A percentile compares a stretch with the other conserved stretches of the same genome.
These are phyloP conservation scores for Carabus problematicus DNA, from an alignment of 2,888 invertebrate species.

Conservation along the genomic window DNA sequence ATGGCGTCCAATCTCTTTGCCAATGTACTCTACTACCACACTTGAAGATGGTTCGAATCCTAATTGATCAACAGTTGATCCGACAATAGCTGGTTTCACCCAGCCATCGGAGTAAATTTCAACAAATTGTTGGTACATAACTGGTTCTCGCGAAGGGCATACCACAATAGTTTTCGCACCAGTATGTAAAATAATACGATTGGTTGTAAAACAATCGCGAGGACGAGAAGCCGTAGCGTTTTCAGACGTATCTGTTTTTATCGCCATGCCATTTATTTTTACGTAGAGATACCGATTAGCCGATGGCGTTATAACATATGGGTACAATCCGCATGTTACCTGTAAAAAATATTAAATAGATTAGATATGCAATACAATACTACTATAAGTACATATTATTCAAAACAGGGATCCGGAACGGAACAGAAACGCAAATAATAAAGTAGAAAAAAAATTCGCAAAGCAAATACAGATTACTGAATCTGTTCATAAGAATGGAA, in stretches of 20 bases:
- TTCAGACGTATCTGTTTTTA: conserved; percentile 45
- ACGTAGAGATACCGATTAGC: conserved; percentile 80
- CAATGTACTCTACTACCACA: conserved; percentile 80
- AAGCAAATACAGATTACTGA: no score
- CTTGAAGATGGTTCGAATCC: conserved; percentile 71
- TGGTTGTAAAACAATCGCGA: conserved; percentile 69
- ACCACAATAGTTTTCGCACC: conserved; percentile 65
- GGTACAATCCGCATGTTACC: conserved; percentile 81
- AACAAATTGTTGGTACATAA: conserved; percentile 66
- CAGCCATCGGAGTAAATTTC: conserved; percentile 88
- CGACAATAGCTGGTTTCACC: conserved; percentile 57
- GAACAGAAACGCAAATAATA: no score
- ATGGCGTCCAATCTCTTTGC: conserved; percentile 77
- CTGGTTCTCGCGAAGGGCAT: conserved; percentile 59
- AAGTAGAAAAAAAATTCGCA: no score
- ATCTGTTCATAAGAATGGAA: no score
- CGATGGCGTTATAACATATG: conserved; percentile 81
- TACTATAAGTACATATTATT: no score
- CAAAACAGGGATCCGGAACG: no score
- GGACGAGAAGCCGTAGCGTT: conserved; percentile 19
- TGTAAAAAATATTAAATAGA: conserved; percentile 56
- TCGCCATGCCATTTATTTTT: conserved; percentile 72
- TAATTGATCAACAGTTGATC: conserved; percentile 60
- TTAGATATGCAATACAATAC: background rate
- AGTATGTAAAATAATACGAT: conserved; percentile 81